Percentiles rank a stretch among this genome's conserved stretches.
Evolutionary conservation across 2,113 vertebrate genomes (phyloP).

Genomic region (Machaerirhynchus nigripectus): DNA sequence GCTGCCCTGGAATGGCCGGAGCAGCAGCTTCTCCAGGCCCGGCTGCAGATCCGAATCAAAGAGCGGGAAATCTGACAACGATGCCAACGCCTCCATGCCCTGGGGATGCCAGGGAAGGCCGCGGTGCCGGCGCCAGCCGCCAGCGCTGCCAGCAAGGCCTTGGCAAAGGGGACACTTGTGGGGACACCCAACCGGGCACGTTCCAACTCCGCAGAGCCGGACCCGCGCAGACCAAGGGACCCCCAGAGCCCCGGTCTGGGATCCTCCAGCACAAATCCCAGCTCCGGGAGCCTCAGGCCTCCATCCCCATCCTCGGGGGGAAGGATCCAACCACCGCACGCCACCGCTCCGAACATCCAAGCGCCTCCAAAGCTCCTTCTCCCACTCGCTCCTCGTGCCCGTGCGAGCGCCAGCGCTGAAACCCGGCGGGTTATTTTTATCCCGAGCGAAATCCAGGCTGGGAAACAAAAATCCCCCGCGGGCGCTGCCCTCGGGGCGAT

Average conservation of each 20-base stretch:
- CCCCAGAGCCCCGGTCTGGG: not conserved
- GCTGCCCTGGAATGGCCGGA: not conserved
- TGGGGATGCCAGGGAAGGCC: rapidly evolving
- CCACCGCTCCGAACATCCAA: not conserved
- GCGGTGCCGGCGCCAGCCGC: rapidly evolving
- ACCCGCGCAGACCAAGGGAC: rapidly evolving
- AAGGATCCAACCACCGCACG: not conserved
- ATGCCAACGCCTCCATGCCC: rapidly evolving
- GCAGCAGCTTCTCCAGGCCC: not conserved
- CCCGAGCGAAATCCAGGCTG: not conserved
- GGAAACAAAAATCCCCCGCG: not conserved
- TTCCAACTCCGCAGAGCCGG: not conserved
- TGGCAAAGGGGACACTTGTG: rapidly evolving
- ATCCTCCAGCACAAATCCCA: not conserved
- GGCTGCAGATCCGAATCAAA: rapidly evolving
- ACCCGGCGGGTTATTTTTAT: not conserved
- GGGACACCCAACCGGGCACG: rapidly evolving
- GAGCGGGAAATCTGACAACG: rapidly evolving
- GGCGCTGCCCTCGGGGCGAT: not conserved
- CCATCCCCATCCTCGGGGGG: not conserved
- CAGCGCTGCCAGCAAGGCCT: not conserved
- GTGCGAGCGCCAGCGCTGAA: not conserved
- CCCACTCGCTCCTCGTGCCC: not conserved
- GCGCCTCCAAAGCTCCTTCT: not conserved
- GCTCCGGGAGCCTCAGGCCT: not conserved